Base-by-base conservation (phyloP, 2,888 invertebrate genomes). In the Watsonalla cultraria region DNA sequence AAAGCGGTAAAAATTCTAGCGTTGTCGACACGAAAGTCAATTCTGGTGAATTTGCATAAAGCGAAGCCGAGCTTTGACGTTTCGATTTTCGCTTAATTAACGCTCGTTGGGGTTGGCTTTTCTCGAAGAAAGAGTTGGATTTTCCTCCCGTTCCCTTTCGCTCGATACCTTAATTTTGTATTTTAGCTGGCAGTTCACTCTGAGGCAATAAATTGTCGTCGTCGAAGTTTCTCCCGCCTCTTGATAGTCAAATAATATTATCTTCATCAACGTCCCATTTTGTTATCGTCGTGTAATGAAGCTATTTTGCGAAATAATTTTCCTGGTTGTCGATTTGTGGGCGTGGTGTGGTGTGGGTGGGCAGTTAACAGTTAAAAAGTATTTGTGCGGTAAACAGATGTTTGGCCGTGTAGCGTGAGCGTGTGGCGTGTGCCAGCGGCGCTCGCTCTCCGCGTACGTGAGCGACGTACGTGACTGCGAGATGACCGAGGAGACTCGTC, bases 31-130 rank as follows among this genome's bases (percentile, higher is more conserved):
- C 78, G 76, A 80, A 82, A 88, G 86, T 83, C 84, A 79, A 87
- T 87, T 86, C 82, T 76, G 73, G 68, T 66, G 77, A 84, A 89
- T 89, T 88, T 87, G 84, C 89, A 89, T 89, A 86, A 83, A 86
- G 78, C 83, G 70, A 81, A 74, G 76, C 75, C 74, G 77, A 76
- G 83, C 84, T 85, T 86, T 88, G 87, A 86, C 88, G 82, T 84
- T 88, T 87, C 84, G 87, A 88, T 89, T 87, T 88, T 86, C 84
- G 87, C 86, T 88, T 87, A 90, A 90, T 89, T 89, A 90, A 84
- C 85, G 82, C 80, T 77, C 79, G 80, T 71, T 65, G 79, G 74
- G 73, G 79, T 70, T 68, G 74, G 71, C 68, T 65, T 67, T 68
- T 59, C 68, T 62, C 62, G 66, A 63, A 71, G 84, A 84, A 86